Base-by-base conservation (phyloP, 2,797 vertebrate species). In the Fundulus diaphanus region DNA sequence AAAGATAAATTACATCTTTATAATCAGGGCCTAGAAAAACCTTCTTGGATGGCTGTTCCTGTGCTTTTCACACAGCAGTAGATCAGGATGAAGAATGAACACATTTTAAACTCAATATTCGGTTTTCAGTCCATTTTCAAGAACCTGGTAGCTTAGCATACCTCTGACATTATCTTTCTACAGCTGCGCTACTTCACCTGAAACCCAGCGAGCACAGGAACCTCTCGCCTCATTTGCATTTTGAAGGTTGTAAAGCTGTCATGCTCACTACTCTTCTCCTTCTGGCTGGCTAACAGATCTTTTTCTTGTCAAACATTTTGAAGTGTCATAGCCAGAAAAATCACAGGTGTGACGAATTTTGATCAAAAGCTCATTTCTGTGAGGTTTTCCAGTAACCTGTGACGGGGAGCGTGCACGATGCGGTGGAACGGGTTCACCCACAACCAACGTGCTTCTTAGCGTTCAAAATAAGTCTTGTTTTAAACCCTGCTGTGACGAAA, bases 231-330 rank as follows among this genome's bases (percentile, higher is more conserved):
- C 35, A 77, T 71, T 54, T 70, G 48, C 37, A 52, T 77, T 29
- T 71, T 54, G 49, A 72, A 77, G 59, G 15, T 33, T 65, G 61
- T 65, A 24, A 65, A 40, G 61, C 35, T n/a, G 40, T 24, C 57
- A 7, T 49, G n/a, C 18, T 63, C 5, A 12, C 77, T 52, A 71
- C 71, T 70, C 68, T 49, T 69, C 66, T 20, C n/a, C 56, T 27
- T 46, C 71, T 31, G 70, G 31, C 31, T 59, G 51, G 27, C 51
- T 37, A 22, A 57, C 70, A 49, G 27, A 72, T 54, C 61, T 65
- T 65, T 63, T 65, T 65, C 61, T 65, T 65, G 61, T 40, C 61
- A n/a, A 40, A 40, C 61, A 40, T 24, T 77, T 72, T 24, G 20
- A 72, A 57, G 31, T 49, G 51, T 68, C 0, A 46, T 35, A 48